phyloP scores from a whole-genome alignment of 2,888 invertebrate species.

The Philaethria dido region DNA sequence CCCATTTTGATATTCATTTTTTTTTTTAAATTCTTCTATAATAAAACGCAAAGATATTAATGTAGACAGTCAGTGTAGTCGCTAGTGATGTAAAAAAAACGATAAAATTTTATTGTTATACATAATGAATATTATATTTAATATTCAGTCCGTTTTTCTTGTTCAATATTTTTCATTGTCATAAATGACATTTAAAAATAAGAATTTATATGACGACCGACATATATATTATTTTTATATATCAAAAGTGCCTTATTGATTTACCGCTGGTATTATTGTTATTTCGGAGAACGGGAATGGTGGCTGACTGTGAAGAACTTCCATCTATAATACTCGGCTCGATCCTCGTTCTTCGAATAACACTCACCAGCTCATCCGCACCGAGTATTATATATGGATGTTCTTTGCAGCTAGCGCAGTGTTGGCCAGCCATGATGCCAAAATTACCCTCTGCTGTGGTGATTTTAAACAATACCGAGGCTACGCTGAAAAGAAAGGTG shows the following conservation, averaged over 20 bases:
- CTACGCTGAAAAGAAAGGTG: conserved; percentile 60
- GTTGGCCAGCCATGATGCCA: conserved; percentile 48
- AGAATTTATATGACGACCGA: background rate
- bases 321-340: conserved; percentile 75
- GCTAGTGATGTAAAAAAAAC: background rate
- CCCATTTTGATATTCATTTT: background rate
- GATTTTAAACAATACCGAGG: conserved; percentile 50
- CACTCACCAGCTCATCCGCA: conserved; percentile 60
- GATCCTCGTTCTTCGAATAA: conserved; percentile 71
- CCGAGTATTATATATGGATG: conserved; percentile 75
- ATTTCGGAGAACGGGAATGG: conserved; percentile 78
- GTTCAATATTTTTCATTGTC: background rate
- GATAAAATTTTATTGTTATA: background rate
- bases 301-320: conserved; percentile 65
- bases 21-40: background rate
- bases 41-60: background rate
- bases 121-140: too few species aligned
- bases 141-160: too few species aligned
- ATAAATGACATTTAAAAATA: background rate
- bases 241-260: background rate
- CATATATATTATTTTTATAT: background rate
- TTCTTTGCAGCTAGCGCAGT: conserved; percentile 63
- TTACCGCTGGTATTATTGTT: conserved; percentile 63
- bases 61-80: background rate
- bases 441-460: conserved; percentile 55